Percentiles rank a stretch among this genome's conserved stretches.
phyloP scores from a whole-genome alignment of 2,888 invertebrate species.

The Stenotaenia linearis region DNA sequence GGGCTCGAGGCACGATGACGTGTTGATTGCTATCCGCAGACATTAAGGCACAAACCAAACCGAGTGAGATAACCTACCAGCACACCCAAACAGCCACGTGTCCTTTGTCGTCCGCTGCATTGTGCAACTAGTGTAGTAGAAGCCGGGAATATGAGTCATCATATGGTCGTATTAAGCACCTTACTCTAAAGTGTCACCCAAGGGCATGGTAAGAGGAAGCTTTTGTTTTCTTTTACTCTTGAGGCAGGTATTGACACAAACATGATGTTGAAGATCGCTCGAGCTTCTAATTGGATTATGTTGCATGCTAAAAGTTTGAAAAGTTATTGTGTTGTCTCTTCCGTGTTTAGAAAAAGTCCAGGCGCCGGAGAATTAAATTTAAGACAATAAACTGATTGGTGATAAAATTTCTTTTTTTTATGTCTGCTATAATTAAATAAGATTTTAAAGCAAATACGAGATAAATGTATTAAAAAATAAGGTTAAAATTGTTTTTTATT shows the following conservation, averaged over 20 bases:
- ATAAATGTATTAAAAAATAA: too few species aligned
- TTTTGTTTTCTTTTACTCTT: slow-evolving; percentile 7
- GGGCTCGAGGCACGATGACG: slow-evolving; percentile 3
- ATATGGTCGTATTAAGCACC: neutral
- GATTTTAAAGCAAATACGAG: too few species aligned
- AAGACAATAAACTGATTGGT: neutral
- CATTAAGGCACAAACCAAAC: slow-evolving; percentile 21
- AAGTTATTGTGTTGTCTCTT: neutral
- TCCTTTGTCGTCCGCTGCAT: neutral
- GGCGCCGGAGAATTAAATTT: neutral
- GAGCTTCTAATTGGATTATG: slow-evolving; percentile 12
- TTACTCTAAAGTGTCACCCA: slow-evolving; percentile 4
- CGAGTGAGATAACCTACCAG: neutral
- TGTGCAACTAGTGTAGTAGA: neutral
- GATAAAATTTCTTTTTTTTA: neutral
- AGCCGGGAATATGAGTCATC: neutral
- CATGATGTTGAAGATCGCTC: neutral
- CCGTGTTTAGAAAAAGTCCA: neutral
- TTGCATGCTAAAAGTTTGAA: neutral
- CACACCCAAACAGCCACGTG: neutral
- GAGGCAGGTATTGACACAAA: slow-evolving; percentile 8
- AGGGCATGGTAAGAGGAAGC: neutral
- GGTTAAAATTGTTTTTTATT: too few species aligned
- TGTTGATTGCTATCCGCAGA: slow-evolving; percentile 6
- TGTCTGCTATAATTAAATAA: too few species aligned